Evolutionary conservation across 2,113 vertebrate genomes (phyloP).

Genomic region (Xyliphius kryptos): DNA sequence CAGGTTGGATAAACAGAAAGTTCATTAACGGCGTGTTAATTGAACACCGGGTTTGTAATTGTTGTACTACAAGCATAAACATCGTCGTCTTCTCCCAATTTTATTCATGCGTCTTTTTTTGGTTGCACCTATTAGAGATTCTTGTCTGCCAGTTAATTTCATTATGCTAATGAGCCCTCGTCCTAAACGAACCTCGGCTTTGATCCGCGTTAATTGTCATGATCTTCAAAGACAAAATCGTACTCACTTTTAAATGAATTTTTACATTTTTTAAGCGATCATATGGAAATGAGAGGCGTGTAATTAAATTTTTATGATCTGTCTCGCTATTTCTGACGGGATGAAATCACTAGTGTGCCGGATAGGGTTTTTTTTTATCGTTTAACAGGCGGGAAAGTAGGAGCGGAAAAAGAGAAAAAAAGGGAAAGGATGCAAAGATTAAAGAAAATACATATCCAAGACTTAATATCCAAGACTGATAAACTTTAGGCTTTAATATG

Average conservation of each 20-base stretch:
- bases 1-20: slow-evolving; percentile 76
- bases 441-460: slow-evolving; percentile 92
- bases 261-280: slow-evolving; percentile 98
- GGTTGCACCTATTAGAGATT: slow-evolving; percentile 99
- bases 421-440: slow-evolving; percentile 96
- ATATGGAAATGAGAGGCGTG: slow-evolving; percentile 97
- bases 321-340: slow-evolving; percentile 90
- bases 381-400: slow-evolving; percentile 68
- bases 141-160: slow-evolving; percentile 99
- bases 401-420: slow-evolving; percentile 47
- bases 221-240: slow-evolving; percentile 99
- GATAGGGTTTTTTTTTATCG: slow-evolving; percentile 72
- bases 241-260: slow-evolving; percentile 95
- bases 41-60: slow-evolving; percentile 94
- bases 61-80: slow-evolving; percentile 97
- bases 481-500: slow-evolving; percentile 97
- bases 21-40: slow-evolving; percentile 98
- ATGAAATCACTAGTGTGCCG: slow-evolving; percentile 81
- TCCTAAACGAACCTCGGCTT: slow-evolving; percentile 95
- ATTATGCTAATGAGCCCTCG: slow-evolving; percentile 99
- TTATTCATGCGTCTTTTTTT: no score
- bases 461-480: slow-evolving; percentile 97
- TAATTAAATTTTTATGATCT: slow-evolving; percentile 99
- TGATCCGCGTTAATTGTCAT: slow-evolving; percentile 98
- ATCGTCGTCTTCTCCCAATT: slow-evolving; percentile 95